phyloP scores from a whole-genome alignment of 2,888 invertebrate species.

The Leptinotarsa juncta region DNA sequence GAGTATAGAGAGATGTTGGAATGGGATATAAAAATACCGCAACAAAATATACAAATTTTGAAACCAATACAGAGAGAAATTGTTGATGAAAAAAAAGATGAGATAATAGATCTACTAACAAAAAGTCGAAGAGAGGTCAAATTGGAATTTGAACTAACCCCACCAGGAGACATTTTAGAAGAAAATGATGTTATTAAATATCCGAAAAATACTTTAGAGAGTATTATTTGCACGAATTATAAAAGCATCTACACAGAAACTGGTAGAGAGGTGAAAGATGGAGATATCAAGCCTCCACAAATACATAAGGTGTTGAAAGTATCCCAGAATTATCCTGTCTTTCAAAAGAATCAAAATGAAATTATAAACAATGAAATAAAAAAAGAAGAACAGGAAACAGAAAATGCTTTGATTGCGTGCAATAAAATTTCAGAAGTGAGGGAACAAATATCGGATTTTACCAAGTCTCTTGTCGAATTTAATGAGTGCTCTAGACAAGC shows the following conservation, averaged over 20 bases:
- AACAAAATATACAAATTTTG: conserved; percentile 52
- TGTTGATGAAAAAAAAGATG: conserved; percentile 37
- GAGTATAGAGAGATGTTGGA: conserved; percentile 58
- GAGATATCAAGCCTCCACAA: conserved; percentile 44
- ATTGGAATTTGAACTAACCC: conserved; percentile 49
- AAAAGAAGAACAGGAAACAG: conserved; percentile 32
- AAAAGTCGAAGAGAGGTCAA: conserved; percentile 36
- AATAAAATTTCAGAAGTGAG: conserved; percentile 53
- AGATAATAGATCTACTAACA: conserved; percentile 45
- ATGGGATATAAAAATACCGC: conserved; percentile 56
- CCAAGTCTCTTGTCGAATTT: conserved; percentile 51
- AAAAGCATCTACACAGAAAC: conserved; percentile 45
- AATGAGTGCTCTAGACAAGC: conserved; percentile 45
- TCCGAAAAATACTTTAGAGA: conserved; percentile 37
- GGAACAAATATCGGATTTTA: conserved; percentile 50
- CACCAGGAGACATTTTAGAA: conserved; percentile 48
- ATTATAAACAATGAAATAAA: conserved; percentile 29
- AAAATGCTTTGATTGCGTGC: conserved; percentile 47
- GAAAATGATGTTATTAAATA: conserved; percentile 50
- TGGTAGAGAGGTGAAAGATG: conserved; percentile 27
- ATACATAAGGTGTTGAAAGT: conserved; percentile 49
- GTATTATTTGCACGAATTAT: conserved; percentile 35
- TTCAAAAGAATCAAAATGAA: conserved; percentile 44
- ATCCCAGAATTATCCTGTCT: conserved; percentile 50
- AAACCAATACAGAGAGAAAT: conserved; percentile 47